Evolutionary conservation across 2,888 invertebrate species (phyloP).

Genomic region (Trissonchulus sp.): DNA sequence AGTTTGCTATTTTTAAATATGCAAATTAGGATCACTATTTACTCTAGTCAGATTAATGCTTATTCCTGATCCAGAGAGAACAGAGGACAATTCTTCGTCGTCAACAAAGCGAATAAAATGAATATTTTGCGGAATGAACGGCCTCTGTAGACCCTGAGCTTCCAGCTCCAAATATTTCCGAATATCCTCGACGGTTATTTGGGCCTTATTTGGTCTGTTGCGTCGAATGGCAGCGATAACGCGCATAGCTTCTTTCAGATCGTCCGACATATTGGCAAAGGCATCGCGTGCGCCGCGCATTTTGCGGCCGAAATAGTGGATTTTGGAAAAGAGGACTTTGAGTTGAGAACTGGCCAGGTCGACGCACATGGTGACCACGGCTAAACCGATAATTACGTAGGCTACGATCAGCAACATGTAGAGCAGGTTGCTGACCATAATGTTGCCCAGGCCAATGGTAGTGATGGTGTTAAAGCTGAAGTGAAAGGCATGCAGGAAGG

Average conservation of each 20-base stretch:
- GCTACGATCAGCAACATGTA: constrained; percentile 43
- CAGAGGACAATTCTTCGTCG: constrained; percentile 39
- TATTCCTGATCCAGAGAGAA: not conserved
- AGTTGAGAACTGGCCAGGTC: constrained; percentile 51
- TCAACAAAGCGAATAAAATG: constrained; percentile 51
- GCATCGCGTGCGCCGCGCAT: constrained; percentile 45
- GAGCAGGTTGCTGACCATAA: constrained; percentile 41
- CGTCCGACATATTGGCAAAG: constrained; percentile 50
- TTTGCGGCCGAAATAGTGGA: constrained; percentile 50
- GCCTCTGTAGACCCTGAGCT: constrained; percentile 46
- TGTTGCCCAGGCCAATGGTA: constrained; percentile 51
- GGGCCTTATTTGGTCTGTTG: constrained; percentile 7
- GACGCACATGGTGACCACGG: constrained; percentile 50
- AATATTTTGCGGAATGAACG: constrained; percentile 50
- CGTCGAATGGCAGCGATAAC: constrained; percentile 44
- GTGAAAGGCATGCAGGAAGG: constrained; percentile 51
- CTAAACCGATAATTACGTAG: constrained; percentile 51
- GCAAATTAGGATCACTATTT: constrained; percentile 18
- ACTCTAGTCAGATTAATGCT: not conserved
- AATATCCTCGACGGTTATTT: constrained; percentile 50
- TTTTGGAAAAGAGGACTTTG: constrained; percentile 50
- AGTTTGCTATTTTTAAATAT: constrained; percentile 27
- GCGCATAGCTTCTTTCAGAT: constrained; percentile 51
- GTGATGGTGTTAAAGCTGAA: constrained; percentile 53
- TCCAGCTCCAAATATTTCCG: constrained; percentile 50